phyloP scores from a whole-genome alignment of 2,797 vertebrate genomes.

The Peromyscus eremicus region DNA sequence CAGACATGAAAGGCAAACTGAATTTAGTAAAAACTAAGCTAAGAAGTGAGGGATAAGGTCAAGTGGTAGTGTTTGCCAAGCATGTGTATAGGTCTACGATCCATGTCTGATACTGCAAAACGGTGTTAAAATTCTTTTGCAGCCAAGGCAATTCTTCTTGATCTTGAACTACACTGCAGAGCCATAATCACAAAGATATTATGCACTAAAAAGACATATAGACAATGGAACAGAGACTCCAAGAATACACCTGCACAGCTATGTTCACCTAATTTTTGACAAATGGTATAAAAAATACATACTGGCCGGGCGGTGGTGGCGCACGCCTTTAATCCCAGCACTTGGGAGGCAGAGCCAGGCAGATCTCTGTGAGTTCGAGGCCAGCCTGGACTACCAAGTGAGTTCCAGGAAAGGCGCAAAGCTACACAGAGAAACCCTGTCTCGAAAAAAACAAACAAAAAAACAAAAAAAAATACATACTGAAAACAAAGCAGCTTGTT shows the following conservation, averaged over 20 bases:
- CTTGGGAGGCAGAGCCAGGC: too few species aligned
- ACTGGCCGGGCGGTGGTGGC: too few species aligned
- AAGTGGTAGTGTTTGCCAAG: neutral
- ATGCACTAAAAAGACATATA: neutral
- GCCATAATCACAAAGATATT: neutral
- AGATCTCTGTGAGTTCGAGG: too few species aligned
- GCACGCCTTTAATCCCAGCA: too few species aligned
- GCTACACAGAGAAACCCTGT: too few species aligned
- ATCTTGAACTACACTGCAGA: neutral
- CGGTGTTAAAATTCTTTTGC: neutral
- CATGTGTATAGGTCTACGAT: neutral
- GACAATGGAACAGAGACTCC: neutral
- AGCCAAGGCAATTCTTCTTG: neutral
- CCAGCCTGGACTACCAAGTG: too few species aligned
- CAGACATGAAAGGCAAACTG: neutral
- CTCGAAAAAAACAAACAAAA: too few species aligned
- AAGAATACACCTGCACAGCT: neutral
- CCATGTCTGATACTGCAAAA: neutral
- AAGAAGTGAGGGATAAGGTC: neutral
- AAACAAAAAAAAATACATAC: neutral
- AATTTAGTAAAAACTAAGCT: constrained; percentile 11
- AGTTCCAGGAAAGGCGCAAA: too few species aligned
- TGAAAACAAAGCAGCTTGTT: neutral
- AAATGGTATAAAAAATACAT: neutral
- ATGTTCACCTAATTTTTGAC: neutral